Evolutionary conservation across 2,797 vertebrate species (phyloP).

Genomic region (Schizopygopsis malacanthus): DNA sequence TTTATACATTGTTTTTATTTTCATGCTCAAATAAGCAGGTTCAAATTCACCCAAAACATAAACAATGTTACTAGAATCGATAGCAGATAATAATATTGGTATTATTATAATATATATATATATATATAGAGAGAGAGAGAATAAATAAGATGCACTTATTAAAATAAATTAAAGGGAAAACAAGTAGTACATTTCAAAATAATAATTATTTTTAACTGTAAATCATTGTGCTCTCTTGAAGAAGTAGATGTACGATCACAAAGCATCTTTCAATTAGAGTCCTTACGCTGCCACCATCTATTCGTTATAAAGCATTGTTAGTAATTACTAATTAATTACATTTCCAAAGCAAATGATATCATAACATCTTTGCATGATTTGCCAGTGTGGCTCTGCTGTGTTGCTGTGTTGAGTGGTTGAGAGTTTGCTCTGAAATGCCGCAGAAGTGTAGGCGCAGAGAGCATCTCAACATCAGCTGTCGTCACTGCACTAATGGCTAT

Average conservation of each 20-base stretch:
- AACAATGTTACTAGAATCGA: background rate
- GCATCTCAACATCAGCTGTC: conserved; percentile 19
- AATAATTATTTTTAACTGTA: background rate
- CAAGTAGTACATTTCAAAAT: background rate
- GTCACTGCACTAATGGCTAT: conserved; percentile 11
- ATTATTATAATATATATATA: no score
- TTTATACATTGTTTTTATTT: background rate
- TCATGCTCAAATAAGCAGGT: background rate
- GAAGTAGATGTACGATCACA: conserved; percentile 12
- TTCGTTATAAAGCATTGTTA: background rate
- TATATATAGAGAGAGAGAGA: no score
- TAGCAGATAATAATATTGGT: background rate
- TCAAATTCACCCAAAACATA: background rate
- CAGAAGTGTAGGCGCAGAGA: conserved; percentile 25
- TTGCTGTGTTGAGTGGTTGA: background rate
- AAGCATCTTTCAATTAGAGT: conserved; percentile 12
- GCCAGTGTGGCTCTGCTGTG: background rate
- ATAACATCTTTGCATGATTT: background rate
- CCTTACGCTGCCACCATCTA: conserved; percentile 3
- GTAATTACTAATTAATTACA: background rate
- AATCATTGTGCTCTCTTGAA: background rate
- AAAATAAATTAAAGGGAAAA: background rate
- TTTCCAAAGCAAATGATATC: background rate
- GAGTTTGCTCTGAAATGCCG: background rate
- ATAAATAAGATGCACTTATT: background rate